Evolutionary conservation across 1,140 invertebrate species (phyloP).

Genomic region (Ditylenchus dipsaci): DNA sequence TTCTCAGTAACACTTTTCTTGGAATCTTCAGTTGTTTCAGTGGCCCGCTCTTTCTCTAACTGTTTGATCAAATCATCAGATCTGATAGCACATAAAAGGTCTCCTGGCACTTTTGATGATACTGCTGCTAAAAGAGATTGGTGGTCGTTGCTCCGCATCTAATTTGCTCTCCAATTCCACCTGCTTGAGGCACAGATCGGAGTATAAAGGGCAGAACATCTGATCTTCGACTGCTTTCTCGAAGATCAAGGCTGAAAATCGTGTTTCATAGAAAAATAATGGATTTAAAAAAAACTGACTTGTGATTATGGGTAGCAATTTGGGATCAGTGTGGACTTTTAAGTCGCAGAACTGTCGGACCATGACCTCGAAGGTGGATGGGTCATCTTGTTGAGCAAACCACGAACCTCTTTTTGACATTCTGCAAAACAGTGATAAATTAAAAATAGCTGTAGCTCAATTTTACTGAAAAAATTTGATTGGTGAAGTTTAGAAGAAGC

Average conservation of each 20-base stretch:
- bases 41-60: conserved; percentile 6
- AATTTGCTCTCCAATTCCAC: conserved; percentile 22
- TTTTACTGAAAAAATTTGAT: too few species aligned
- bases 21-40: conserved; percentile 13
- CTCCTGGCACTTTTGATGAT: conserved; percentile 34
- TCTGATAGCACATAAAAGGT: conserved; percentile 30
- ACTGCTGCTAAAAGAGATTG: conserved; percentile 10
- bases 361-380: conserved; percentile 44
- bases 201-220: conserved; percentile 53
- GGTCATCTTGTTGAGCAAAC: conserved; percentile 55
- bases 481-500: too few species aligned
- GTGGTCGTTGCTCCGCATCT: neutral
- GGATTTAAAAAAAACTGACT: neutral
- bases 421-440: conserved; percentile 4
- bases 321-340: conserved; percentile 34
- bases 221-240: conserved; percentile 57
- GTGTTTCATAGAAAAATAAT: too few species aligned
- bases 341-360: conserved; percentile 40
- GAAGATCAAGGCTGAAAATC: conserved; percentile 46
- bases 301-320: conserved; percentile 9
- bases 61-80: conserved; percentile 27
- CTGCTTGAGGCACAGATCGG: conserved; percentile 50
- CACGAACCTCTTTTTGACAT: conserved; percentile 45
- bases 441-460: too few species aligned
- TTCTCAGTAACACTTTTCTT: conserved; percentile 4